These are phyloP conservation scores for Ostrea denselamellosa DNA, from an alignment of 1,140 invertebrate species.

Conservation along the genomic window DNA sequence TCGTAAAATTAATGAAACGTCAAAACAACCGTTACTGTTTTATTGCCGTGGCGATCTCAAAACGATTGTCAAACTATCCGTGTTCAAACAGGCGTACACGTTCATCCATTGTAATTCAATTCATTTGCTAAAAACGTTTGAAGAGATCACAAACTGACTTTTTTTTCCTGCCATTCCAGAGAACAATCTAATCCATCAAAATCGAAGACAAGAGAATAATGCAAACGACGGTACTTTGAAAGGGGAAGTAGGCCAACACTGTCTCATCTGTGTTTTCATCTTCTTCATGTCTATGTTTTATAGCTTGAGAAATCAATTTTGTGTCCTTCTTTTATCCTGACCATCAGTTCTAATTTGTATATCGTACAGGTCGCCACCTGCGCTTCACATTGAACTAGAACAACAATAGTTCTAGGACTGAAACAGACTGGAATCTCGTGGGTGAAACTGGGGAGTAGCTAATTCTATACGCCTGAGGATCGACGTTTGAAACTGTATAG, in stretches of 20 bases:
- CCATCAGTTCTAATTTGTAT: too few relatives aligned
- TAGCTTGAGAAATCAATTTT: neutral
- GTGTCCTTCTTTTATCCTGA: neutral
- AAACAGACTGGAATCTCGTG: neutral
- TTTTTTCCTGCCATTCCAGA: conserved; percentile 1
- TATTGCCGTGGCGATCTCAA: neutral
- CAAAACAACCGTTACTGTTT: neutral
- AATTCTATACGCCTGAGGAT: too few relatives aligned
- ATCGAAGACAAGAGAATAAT: neutral
- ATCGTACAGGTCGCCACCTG: too few relatives aligned
- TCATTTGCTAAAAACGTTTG: conserved; percentile 17
- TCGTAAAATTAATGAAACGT: neutral
- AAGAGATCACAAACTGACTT: neutral
- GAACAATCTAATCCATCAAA: conserved; percentile 23
- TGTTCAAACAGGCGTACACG: neutral
- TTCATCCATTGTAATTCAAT: neutral
- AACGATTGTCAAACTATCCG: neutral
- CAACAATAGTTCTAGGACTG: neutral
- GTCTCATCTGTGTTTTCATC: neutral
- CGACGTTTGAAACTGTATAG: too few relatives aligned
- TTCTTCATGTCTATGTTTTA: neutral
- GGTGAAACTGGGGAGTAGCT: neutral
- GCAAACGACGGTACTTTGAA: neutral
- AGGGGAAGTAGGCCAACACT: too few relatives aligned
- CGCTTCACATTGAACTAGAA: too few relatives aligned